Evolutionary conservation across 2,113 vertebrate genomes (phyloP), one percentile per base, ranked within the genome.

Genomic region (Dicerorhinus sumatrensis): DNA sequence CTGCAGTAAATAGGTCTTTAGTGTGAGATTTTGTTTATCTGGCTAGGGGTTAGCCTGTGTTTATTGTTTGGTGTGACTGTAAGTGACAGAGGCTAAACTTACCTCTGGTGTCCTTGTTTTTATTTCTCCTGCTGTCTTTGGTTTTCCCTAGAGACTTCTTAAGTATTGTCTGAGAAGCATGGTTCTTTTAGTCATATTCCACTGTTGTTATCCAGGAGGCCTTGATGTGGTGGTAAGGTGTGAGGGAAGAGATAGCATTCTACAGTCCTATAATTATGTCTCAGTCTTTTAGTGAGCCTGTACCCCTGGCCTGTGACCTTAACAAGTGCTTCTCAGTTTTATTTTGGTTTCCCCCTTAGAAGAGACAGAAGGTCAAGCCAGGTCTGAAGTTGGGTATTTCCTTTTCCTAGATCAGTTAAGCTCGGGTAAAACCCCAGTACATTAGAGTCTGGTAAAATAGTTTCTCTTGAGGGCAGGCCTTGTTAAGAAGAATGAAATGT

Each of bases 151-250:
- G 48, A 87, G 6, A 84, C 36, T 89, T 86, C 36, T 73, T 92
- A 70, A 89, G 54, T 75, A 33, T 54, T n/a, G 6, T 81, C 27
- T 86, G 79, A 84, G 54, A 79, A 46, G 48, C 70, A 23, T 17
- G 81, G 5, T 86, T 92, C 39, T 92, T 94, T 96, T 58, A 62
- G 17, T 83, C 29, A 83, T 80, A 92, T 54, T 85, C 76, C 46
- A 8, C 51, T 88, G 6, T 86, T 87, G 33, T 81, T 86, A 42
- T 88, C 33, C 48, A 93, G 75, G 73, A 79, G 9, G 17, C 60
- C 65, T 80, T 46, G 56, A 82, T 81, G 23, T 77, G 54, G 75
- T 82, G 67, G 46, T 77, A 83, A 93, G 21, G 9, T 96, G 20
- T 73, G 31, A 58, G 13, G 4, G 18, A 23, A 77, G 3, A 4